phyloP scores from a whole-genome alignment of 1,140 invertebrate species.

The Schlechtendalia chinensis region DNA sequence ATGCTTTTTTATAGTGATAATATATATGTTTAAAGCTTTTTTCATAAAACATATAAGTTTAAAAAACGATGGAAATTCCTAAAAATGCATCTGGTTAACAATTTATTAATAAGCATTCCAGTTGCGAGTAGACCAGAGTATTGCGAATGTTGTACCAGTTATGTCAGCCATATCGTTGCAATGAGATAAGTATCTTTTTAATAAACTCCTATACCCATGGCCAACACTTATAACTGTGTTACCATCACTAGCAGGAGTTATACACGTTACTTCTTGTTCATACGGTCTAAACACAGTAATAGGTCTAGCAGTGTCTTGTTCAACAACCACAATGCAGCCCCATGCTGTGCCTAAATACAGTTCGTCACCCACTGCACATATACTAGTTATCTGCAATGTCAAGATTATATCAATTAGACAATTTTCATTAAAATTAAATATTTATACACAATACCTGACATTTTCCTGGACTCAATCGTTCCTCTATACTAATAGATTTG shows the following conservation, averaged over 20 bases:
- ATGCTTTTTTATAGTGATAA: no score
- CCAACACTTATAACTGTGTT: constrained; percentile 68
- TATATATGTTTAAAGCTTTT: no score
- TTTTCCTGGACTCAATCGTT: constrained; percentile 74
- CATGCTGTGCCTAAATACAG: constrained; percentile 87
- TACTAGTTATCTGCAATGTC: constrained; percentile 68
- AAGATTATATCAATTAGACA: background rate
- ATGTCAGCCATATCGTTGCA: constrained; percentile 32
- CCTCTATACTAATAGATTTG: constrained; percentile 87
- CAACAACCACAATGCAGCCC: constrained; percentile 87
- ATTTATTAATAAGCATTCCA: constrained; percentile 44
- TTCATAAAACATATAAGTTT: no score
- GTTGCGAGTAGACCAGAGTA: constrained; percentile 48
- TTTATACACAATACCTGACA: constrained; percentile 65
- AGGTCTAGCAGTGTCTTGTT: constrained; percentile 73
- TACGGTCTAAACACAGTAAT: constrained; percentile 88
- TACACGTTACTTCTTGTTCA: constrained; percentile 71
- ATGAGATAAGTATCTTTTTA: constrained; percentile 57
- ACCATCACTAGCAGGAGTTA: constrained; percentile 51
- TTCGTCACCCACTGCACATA: constrained; percentile 68
- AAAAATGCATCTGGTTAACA: background rate
- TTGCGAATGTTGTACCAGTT: constrained; percentile 47
- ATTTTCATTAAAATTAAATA: background rate
- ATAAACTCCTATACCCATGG: constrained; percentile 76
- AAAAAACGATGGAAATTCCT: background rate